A percentile compares a stretch with the other conserved stretches of the same genome.
These are phyloP conservation scores for Ardeotis arabs DNA, from an alignment of 2,113 vertebrate genomes.

Conservation along the genomic window DNA sequence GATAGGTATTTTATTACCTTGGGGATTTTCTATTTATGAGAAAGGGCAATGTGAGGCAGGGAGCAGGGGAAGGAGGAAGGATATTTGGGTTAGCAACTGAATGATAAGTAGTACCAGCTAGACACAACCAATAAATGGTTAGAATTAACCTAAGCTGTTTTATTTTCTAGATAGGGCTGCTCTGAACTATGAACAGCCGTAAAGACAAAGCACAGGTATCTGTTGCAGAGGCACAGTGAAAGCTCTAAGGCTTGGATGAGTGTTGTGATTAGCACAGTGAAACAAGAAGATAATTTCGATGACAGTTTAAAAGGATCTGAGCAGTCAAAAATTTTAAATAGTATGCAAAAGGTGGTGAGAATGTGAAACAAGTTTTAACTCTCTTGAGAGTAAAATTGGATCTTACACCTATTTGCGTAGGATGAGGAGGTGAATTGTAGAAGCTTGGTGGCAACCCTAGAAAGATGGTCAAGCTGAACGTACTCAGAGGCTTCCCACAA, in stretches of 20 bases:
- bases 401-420: background rate
- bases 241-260: conserved; percentile 9
- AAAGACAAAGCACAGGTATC: background rate
- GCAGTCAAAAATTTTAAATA: conserved; percentile 34
- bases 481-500: background rate
- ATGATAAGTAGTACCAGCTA: background rate
- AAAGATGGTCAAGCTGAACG: background rate
- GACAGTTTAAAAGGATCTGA: conserved; percentile 49
- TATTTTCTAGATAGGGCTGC: background rate
- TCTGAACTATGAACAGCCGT: background rate
- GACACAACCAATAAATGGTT: background rate
- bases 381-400: background rate
- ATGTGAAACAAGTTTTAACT: conserved; percentile 32
- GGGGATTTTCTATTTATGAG: background rate
- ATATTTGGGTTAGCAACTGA: background rate
- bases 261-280: conserved; percentile 49
- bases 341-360: conserved; percentile 42
- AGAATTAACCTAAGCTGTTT: background rate
- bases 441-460: background rate
- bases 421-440: background rate
- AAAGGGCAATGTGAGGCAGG: accelerated
- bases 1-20: background rate
- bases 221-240: background rate
- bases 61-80: background rate
- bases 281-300: conserved; percentile 44